A percentile compares a stretch with the other conserved stretches of the same genome.
phyloP scores from a whole-genome alignment of 2,888 invertebrate genomes.

The Steinernema scapterisci region DNA sequence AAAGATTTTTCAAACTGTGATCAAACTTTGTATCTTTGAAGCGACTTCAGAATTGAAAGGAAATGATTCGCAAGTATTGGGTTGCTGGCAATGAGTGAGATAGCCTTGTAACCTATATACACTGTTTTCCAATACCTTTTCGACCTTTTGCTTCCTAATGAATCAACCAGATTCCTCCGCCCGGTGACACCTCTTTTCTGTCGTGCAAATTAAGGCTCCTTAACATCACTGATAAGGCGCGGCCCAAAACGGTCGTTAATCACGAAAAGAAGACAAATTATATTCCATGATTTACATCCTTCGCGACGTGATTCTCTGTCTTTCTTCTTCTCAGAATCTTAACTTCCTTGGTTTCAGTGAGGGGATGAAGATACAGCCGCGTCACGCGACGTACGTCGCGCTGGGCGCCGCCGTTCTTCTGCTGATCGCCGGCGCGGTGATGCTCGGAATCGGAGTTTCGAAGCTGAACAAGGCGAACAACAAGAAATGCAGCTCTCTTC shows the following conservation, averaged over 20 bases:
- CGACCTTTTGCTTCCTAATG: neutral
- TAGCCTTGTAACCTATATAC: no score
- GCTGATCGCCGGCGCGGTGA: conserved; percentile 39
- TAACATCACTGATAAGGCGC: no score
- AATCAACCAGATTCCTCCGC: no score
- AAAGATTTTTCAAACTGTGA: no score
- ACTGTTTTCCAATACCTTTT: no score
- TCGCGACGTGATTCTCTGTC: neutral
- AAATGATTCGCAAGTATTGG: no score
- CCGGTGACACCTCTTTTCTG: no score
- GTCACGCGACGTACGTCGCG: conserved; percentile 29
- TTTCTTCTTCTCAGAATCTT: neutral
- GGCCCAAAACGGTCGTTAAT: no score
- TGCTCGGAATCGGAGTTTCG: conserved; percentile 41
- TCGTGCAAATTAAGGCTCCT: no score
- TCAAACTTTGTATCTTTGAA: neutral
- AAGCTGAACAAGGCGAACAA: conserved; percentile 31
- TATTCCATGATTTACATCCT: neutral
- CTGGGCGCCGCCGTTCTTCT: conserved; percentile 34
- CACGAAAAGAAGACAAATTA: no score
- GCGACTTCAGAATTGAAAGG: no score
- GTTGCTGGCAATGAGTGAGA: no score
- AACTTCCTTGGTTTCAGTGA: neutral
- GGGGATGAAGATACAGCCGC: conserved; percentile 30
- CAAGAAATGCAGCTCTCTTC: neutral